A percentile compares a stretch with the other conserved stretches of the same genome.
These are phyloP conservation scores for Hydrolagus colliei DNA, from an alignment of 2,797 vertebrate species.

Conservation along the genomic window DNA sequence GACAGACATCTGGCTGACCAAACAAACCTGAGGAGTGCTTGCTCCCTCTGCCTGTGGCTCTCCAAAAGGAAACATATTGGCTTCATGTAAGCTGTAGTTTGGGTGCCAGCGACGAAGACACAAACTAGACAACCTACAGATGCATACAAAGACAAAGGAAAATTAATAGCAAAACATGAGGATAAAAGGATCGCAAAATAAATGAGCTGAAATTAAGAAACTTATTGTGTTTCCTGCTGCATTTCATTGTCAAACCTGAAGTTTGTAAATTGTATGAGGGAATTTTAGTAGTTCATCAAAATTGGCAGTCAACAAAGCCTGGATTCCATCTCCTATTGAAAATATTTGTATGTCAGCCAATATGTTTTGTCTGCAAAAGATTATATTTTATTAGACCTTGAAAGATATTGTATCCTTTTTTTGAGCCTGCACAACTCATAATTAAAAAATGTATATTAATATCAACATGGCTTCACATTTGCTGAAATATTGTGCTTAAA, in stretches of 20 bases:
- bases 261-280: not conserved
- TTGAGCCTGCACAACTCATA: not conserved
- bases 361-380: not conserved
- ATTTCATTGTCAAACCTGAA: not conserved
- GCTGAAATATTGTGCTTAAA: not conserved
- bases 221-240: not conserved
- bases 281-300: not conserved
- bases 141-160: not conserved
- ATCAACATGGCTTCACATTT: not conserved
- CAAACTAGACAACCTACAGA: not conserved
- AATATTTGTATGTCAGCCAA: not conserved
- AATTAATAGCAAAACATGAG: not conserved
- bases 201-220: not conserved
- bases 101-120: too few species aligned
- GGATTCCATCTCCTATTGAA: not conserved
- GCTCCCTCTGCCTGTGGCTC: too few species aligned
- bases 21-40: too few species aligned
- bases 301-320: not conserved
- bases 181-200: not conserved
- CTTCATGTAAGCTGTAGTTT: too few species aligned
- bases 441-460: conserved; percentile 14
- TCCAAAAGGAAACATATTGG: too few species aligned
- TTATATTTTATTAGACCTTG: not conserved
- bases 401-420: not conserved
- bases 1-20: too few species aligned